Conservation (phyloP, 2,888 invertebrate species). For the Acleris cristana region DNA sequence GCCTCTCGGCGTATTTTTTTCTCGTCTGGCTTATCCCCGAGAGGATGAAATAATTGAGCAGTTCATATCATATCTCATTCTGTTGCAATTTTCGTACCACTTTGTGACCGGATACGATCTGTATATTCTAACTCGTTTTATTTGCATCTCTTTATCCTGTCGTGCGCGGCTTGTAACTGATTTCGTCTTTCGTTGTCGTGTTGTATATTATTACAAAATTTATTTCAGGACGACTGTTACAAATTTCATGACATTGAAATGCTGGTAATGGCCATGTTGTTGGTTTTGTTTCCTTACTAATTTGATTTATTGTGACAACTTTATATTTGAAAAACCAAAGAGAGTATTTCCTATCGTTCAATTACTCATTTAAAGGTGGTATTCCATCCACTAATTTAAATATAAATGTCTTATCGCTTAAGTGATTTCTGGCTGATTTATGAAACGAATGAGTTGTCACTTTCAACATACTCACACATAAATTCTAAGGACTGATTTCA, state of each 20-base stretch:
- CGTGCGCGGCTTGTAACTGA: constrained; percentile 42
- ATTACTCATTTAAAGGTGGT: too few relatives aligned
- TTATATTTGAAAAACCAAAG: too few relatives aligned
- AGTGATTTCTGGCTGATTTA: too few relatives aligned
- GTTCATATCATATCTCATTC: constrained; percentile 5
- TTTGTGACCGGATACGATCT: constrained; percentile 38
- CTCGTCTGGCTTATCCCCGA: not conserved
- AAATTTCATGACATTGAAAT: constrained; percentile 50
- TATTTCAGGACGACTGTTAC: constrained; percentile 52
- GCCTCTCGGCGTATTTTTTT: not conserved
- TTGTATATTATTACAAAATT: constrained; percentile 48
- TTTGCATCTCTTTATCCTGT: constrained; percentile 28
- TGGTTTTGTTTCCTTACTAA: constrained; percentile 26
- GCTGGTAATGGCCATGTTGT: constrained; percentile 40
- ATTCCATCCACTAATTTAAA: too few relatives aligned
- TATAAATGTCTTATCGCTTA: too few relatives aligned
- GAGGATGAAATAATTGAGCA: not conserved
- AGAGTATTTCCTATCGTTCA: too few relatives aligned
- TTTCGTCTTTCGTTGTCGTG: constrained; percentile 42
- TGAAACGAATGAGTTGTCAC: too few relatives aligned
- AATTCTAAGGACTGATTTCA: too few relatives aligned
- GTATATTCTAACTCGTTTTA: constrained; percentile 30
- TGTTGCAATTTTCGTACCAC: constrained; percentile 33
- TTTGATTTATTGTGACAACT: constrained; percentile 18
- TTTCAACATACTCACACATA: too few relatives aligned